Conservation (phyloP, 2,888 invertebrate species). For the Deilephila porcellus region DNA sequence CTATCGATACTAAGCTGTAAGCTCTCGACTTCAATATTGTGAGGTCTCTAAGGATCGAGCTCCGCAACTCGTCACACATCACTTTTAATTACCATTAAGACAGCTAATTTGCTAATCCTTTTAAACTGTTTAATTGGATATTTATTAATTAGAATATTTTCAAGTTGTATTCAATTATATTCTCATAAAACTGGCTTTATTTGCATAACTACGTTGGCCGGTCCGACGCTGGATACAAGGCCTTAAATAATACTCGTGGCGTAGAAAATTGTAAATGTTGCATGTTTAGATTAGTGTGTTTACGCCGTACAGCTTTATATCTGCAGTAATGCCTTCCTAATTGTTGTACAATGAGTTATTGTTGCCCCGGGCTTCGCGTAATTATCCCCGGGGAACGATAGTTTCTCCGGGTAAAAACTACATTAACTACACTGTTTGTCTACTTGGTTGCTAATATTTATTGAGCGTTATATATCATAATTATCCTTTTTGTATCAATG, state of each 20-base stretch:
- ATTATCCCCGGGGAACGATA: not conserved
- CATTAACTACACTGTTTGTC: too few relatives aligned
- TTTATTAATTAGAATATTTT: not conserved
- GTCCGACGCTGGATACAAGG: not conserved
- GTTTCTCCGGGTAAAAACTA: not conserved
- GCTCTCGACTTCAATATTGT: not conserved
- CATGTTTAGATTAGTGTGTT: slow-evolving; percentile 2
- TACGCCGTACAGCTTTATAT: not conserved
- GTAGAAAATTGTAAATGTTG: slow-evolving; percentile 1
- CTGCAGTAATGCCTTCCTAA: not conserved
- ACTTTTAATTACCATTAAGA: not conserved
- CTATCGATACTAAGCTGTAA: too few relatives aligned
- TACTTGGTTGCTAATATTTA: too few relatives aligned
- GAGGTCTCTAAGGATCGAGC: not conserved
- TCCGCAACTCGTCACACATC: not conserved
- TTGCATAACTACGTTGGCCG: not conserved
- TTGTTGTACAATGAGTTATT: slow-evolving; percentile 13
- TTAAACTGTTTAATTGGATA: not conserved
- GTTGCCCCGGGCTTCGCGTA: not conserved
- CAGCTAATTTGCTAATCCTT: not conserved
- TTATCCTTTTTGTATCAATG: too few relatives aligned
- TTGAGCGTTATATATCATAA: too few relatives aligned
- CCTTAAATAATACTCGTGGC: not conserved
- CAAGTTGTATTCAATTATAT: not conserved
- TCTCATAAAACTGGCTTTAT: not conserved